These are phyloP conservation scores for Mizuhopecten yessoensis DNA, from an alignment of 1,140 invertebrate species.

Conservation along the genomic window DNA sequence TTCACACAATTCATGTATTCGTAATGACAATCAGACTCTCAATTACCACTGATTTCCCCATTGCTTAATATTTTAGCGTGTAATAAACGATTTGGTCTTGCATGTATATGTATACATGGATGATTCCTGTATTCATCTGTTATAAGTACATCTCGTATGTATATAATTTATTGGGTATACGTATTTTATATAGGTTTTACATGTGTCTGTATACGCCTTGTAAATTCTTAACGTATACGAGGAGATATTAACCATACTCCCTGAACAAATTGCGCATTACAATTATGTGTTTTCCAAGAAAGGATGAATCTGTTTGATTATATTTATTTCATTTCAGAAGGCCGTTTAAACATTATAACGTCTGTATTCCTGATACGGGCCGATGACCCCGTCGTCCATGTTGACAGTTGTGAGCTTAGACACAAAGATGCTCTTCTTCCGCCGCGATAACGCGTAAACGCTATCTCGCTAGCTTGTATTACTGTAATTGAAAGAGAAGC, in stretches of 20 bases:
- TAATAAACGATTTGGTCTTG: no score
- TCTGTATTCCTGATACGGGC: background rate
- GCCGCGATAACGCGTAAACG: background rate
- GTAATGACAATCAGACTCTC: no score
- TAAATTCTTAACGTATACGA: background rate
- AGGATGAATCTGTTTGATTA: background rate
- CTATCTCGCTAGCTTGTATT: background rate
- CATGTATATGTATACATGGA: no score
- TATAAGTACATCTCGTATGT: background rate
- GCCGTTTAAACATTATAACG: background rate
- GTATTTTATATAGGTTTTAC: no score
- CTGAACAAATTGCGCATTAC: slow-evolving; percentile 1
- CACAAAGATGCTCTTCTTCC: slow-evolving; percentile 16
- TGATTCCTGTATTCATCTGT: no score
- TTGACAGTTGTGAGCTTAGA: background rate
- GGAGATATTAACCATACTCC: background rate
- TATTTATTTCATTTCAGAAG: background rate
- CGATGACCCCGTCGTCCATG: background rate
- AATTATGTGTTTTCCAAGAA: slow-evolving; percentile 19
- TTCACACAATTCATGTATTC: no score
- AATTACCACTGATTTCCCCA: no score
- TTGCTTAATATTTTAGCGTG: no score
- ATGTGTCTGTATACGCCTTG: background rate
- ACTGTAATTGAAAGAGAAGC: background rate
- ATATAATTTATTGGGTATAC: no score